Conservation (phyloP, 2,888 invertebrate genomes). For the Melikaiella ostensackeni region DNA sequence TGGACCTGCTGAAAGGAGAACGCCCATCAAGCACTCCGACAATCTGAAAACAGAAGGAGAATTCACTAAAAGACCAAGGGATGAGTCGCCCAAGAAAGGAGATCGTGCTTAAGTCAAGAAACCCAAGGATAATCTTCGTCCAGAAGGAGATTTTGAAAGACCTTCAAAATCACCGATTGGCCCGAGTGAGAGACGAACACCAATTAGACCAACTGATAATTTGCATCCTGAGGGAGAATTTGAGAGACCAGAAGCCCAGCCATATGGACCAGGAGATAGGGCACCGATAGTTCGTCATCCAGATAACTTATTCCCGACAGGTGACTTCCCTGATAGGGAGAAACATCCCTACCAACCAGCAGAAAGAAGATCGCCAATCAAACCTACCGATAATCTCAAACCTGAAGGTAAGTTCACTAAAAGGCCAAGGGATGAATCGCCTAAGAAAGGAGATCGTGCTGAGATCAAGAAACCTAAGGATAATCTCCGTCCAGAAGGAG, state of each 20-base stretch:
- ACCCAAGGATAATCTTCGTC: constrained; percentile 78
- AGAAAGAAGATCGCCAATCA: constrained; percentile 69
- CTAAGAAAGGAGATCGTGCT: constrained; percentile 77
- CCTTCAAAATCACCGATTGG: too few relatives aligned
- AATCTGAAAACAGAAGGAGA: constrained; percentile 79
- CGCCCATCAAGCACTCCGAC: constrained; percentile 74
- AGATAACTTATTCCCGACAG: constrained; percentile 78
- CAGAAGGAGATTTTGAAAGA: constrained; percentile 57
- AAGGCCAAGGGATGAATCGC: constrained; percentile 61
- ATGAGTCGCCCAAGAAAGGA: constrained; percentile 78
- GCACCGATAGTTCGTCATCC: constrained; percentile 69
- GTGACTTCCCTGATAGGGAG: constrained; percentile 77
- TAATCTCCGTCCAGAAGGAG: constrained; percentile 77
- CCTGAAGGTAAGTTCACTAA: constrained; percentile 79
- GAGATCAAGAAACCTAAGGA: constrained; percentile 74
- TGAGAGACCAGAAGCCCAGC: too few relatives aligned
- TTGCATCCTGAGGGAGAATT: too few relatives aligned
- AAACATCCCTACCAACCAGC: constrained; percentile 76
- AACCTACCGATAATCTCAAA: constrained; percentile 78
- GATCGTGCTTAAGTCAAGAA: constrained; percentile 67
- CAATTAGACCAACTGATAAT: too few relatives aligned
- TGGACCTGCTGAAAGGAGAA: constrained; percentile 67
- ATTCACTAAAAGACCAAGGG: constrained; percentile 74
- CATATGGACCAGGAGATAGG: constrained; percentile 70
- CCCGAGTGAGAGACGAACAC: too few relatives aligned